Conservation (phyloP, 2,888 invertebrate genomes). For the Stenurella melanura region DNA sequence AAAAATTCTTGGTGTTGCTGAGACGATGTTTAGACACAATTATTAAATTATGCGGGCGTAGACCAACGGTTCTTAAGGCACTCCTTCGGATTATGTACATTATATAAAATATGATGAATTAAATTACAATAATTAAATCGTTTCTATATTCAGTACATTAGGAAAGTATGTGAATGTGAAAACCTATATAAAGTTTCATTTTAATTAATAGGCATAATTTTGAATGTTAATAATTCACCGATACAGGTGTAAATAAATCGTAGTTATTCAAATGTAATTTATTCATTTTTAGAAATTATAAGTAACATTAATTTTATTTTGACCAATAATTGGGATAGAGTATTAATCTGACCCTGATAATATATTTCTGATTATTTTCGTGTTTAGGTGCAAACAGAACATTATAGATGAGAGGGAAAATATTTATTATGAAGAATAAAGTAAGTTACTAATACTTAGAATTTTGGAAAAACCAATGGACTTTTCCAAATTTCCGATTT, state of each 20-base stretch:
- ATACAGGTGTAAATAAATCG: background rate
- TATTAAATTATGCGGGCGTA: background rate
- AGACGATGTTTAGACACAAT: background rate
- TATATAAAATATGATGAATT: background rate
- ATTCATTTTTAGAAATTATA: background rate
- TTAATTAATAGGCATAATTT: background rate
- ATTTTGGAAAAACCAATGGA: too few species aligned
- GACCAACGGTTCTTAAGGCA: background rate
- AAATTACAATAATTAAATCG: background rate
- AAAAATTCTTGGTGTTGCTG: background rate
- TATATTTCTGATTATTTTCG: too few species aligned
- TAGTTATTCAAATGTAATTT: background rate
- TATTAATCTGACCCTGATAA: background rate
- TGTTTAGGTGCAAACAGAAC: too few species aligned
- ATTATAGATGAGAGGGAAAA: too few species aligned
- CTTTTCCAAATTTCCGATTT: too few species aligned
- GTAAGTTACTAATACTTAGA: too few species aligned
- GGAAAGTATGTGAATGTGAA: background rate
- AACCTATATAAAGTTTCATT: background rate
- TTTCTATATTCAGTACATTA: background rate
- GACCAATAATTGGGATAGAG: background rate
- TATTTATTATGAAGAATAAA: too few species aligned
- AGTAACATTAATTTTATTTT: background rate
- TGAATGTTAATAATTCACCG: background rate
- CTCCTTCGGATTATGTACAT: background rate